A percentile compares a stretch with the other conserved stretches of the same genome.
Conservation (phyloP, 2,888 invertebrate genomes). For the Heliconius hortense region DNA sequence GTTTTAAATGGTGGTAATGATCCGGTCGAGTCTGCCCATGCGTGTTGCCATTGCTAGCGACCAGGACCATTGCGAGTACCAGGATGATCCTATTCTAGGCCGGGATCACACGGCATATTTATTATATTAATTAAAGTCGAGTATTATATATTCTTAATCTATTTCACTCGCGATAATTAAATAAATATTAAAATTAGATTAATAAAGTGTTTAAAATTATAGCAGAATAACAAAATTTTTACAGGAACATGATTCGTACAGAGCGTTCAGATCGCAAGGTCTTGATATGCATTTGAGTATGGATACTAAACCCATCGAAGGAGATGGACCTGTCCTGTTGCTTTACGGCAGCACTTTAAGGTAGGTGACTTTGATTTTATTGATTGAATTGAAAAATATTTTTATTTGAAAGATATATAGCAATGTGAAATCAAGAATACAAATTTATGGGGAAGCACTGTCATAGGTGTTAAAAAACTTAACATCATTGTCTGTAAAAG, state of each 20-base stretch:
- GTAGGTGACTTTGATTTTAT: conserved; percentile 47
- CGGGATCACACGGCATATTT: too few species aligned
- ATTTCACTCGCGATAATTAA: too few species aligned
- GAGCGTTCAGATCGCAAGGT: conserved; percentile 90
- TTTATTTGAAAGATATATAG: neutral
- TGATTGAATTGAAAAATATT: neutral
- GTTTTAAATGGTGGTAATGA: too few species aligned
- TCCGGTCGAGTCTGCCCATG: too few species aligned
- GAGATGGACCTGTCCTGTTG: conserved; percentile 86
- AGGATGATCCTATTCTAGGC: too few species aligned
- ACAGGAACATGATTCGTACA: conserved; percentile 95
- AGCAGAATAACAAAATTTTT: conserved; percentile 40
- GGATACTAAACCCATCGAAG: conserved; percentile 76
- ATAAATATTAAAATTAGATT: neutral
- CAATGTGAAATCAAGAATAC: neutral
- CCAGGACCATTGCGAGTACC: too few species aligned
- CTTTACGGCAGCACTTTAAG: conserved; percentile 96
- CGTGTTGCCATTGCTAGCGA: too few species aligned
- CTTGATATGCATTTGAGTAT: conserved; percentile 70
- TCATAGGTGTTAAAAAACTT: too few species aligned
- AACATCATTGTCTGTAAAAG: too few species aligned
- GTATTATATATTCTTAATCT: too few species aligned
- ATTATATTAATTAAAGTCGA: too few species aligned
- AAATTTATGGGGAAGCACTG: neutral
- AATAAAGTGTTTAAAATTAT: neutral